Evolutionary conservation across 2,888 invertebrate genomes (phyloP).

Genomic region (Ceramica pisi): DNA sequence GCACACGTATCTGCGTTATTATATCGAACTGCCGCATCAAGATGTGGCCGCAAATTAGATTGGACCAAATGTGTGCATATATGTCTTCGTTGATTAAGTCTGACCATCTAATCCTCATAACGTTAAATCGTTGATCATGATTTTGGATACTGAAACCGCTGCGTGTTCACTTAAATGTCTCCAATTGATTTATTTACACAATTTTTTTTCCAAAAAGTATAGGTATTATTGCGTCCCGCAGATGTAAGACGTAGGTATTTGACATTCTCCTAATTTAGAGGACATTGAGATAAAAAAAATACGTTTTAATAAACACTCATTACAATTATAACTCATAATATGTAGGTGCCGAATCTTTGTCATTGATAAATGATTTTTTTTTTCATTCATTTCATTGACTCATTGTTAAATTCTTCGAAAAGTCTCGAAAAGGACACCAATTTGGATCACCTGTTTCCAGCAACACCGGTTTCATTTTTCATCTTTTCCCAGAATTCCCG

Average conservation of each 20-base stretch:
- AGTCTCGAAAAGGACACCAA: not conserved
- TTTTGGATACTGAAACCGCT: not conserved
- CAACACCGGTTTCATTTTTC: not conserved
- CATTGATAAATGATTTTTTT: not conserved
- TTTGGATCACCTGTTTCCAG: not conserved
- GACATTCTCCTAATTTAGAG: not conserved
- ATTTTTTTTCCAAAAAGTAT: not conserved
- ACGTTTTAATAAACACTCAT: not conserved
- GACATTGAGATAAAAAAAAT: not conserved
- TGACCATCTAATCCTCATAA: slow-evolving; percentile 11
- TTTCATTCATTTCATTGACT: not conserved
- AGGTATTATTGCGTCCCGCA: not conserved
- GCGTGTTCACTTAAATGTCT: not conserved
- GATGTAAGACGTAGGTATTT: slow-evolving; percentile 12
- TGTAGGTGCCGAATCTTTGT: not conserved
- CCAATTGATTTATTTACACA: not conserved
- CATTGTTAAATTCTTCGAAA: not conserved
- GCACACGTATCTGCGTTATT: slow-evolving; percentile 66
- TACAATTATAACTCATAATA: not conserved
- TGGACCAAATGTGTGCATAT: slow-evolving; percentile 39
- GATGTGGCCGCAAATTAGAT: slow-evolving; percentile 53
- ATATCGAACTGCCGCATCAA: slow-evolving; percentile 54
- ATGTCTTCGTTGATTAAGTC: slow-evolving; percentile 33
- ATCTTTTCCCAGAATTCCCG: not conserved
- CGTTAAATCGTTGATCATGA: not conserved